Evolutionary conservation across 2,797 vertebrate genomes (phyloP).

Genomic region (Sciaenops ocellatus): DNA sequence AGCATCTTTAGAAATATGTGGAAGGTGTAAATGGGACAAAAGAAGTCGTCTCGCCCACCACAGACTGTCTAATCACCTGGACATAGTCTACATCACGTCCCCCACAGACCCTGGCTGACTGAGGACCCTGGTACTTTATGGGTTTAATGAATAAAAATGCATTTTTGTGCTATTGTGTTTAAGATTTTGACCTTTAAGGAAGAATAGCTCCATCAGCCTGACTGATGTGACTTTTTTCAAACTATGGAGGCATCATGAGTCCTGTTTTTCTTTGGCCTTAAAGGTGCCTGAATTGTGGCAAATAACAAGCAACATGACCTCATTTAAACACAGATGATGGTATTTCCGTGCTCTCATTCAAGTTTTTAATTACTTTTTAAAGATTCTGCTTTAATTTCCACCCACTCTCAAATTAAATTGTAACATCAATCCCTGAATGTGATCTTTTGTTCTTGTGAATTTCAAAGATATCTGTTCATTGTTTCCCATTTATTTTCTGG

Average conservation of each 20-base stretch:
- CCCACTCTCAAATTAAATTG: background rate
- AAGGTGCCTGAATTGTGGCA: background rate
- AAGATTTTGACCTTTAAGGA: too few species aligned
- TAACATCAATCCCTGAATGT: background rate
- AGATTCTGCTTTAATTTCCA: background rate
- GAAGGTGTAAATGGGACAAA: too few species aligned
- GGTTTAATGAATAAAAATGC: too few species aligned
- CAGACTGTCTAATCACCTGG: too few species aligned
- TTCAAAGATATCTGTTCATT: background rate
- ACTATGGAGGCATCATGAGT: background rate
- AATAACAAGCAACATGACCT: background rate
- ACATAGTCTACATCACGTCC: too few species aligned
- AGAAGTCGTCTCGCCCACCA: too few species aligned
- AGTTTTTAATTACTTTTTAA: background rate
- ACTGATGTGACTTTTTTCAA: background rate
- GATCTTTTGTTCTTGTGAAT: background rate
- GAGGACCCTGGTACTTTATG: too few species aligned
- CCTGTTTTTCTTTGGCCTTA: background rate
- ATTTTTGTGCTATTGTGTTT: background rate
- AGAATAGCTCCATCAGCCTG: too few species aligned
- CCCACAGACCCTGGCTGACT: too few species aligned
- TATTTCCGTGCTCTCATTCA: background rate
- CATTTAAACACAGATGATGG: background rate
- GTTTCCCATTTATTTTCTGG: too few species aligned
- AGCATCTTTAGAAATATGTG: too few species aligned